Evolutionary conservation across 2,888 invertebrate genomes (phyloP).

Genomic region (Tachina lurida): DNA sequence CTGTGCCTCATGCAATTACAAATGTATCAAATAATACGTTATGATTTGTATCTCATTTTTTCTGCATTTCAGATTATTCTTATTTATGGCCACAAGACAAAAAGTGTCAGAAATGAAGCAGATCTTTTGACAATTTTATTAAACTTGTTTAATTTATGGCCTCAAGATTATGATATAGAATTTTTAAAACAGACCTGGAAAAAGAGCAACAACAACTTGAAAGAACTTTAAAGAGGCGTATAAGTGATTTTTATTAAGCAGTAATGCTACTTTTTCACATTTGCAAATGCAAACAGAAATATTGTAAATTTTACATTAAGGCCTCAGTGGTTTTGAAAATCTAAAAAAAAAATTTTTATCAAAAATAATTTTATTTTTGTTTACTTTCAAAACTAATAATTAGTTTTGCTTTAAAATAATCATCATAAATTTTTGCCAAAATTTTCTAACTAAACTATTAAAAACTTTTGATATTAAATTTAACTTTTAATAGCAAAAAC

Average conservation of each 20-base stretch:
- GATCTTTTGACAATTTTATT: conserved; percentile 71
- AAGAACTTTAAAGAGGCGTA: conserved; percentile 46
- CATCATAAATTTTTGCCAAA: conserved; percentile 19
- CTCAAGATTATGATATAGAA: conserved; percentile 46
- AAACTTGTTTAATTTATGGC: conserved; percentile 68
- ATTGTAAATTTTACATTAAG: too few relatives aligned
- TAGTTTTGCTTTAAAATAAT: conserved; percentile 47
- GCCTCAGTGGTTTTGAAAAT: too few relatives aligned
- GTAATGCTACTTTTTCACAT: conserved; percentile 2
- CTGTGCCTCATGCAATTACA: conserved; percentile 26
- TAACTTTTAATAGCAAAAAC: not conserved
- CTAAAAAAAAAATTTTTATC: not conserved
- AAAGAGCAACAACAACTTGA: not conserved
- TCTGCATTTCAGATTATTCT: conserved; percentile 27
- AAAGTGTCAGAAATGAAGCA: conserved; percentile 69
- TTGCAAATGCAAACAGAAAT: not conserved
- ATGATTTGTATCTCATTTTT: conserved; percentile 33
- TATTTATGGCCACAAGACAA: conserved; percentile 69
- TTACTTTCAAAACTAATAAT: conserved; percentile 47
- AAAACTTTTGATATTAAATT: conserved; percentile 60
- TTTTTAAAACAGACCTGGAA: conserved; percentile 12
- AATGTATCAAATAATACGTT: conserved; percentile 46
- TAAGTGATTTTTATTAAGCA: conserved; percentile 32
- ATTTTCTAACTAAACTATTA: conserved; percentile 54
- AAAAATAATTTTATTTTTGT: not conserved